phyloP scores from a whole-genome alignment of 2,113 vertebrate genomes.

The Dicaeum eximium region DNA sequence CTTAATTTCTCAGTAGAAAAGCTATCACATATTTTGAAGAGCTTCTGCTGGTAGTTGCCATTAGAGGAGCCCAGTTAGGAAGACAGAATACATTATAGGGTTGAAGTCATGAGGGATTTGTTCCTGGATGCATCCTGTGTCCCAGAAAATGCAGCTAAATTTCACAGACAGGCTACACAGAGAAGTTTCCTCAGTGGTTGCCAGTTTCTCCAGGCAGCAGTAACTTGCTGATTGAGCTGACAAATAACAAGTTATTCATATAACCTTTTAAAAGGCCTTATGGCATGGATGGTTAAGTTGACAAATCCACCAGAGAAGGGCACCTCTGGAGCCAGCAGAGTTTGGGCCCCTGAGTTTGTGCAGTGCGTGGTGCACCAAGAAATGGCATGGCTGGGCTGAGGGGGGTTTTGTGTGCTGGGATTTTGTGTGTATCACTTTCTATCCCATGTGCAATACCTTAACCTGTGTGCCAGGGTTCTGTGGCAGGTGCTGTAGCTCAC shows the following conservation, averaged over 20 bases:
- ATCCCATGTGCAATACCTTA: neutral
- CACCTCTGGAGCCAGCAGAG: neutral
- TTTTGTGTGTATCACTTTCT: too few relatives aligned
- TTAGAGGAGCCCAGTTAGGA: neutral
- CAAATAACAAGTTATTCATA: neutral
- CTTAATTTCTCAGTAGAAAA: neutral
- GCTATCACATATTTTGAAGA: neutral
- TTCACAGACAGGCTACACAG: neutral
- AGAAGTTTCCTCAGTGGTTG: neutral
- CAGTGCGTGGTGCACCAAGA: neutral
- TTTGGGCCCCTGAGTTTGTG: neutral
- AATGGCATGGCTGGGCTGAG: too few relatives aligned
- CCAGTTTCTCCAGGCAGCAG: neutral
- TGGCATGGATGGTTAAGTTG: neutral
- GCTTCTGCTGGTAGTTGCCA: neutral
- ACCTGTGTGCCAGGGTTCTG: neutral
- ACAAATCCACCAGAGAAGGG: neutral
- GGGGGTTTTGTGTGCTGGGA: neutral
- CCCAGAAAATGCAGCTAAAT: neutral
- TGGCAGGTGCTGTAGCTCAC: neutral
- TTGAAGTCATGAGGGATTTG: neutral
- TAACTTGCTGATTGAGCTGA: neutral
- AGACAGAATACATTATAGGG: rapidly evolving
- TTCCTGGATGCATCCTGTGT: neutral
- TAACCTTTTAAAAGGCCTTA: neutral